A percentile compares a stretch with the other conserved stretches of the same genome.
Conservation (phyloP, 2,888 invertebrate species). For the Ligdia adustata region DNA sequence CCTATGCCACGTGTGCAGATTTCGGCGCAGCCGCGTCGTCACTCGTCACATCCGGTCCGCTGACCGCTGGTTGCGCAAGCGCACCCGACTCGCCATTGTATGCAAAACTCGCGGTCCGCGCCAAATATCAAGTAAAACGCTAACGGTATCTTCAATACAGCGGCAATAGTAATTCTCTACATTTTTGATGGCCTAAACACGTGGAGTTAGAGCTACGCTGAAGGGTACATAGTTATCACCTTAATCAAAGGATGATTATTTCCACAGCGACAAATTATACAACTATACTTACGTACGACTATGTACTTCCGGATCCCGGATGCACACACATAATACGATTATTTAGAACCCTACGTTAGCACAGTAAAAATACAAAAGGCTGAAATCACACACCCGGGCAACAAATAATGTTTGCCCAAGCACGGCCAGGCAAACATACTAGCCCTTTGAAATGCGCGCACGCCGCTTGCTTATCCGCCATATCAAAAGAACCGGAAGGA, state of each 20-base stretch:
- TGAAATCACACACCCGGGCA: constrained; percentile 61
- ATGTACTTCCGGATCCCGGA: constrained; percentile 48
- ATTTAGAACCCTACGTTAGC: constrained; percentile 50
- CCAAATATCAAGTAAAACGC: constrained; percentile 64
- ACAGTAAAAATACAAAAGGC: constrained; percentile 59
- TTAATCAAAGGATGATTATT: neutral
- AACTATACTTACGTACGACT: neutral
- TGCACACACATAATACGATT: constrained; percentile 62
- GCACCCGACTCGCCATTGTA: constrained; percentile 76
- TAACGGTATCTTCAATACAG: constrained; percentile 47
- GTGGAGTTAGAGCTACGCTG: neutral
- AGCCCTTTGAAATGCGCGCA: constrained; percentile 64
- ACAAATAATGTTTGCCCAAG: constrained; percentile 71
- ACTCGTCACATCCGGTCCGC: constrained; percentile 76
- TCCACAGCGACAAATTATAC: constrained; percentile 11
- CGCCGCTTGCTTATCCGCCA: constrained; percentile 61
- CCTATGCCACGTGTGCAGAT: constrained; percentile 59
- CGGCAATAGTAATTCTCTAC: neutral
- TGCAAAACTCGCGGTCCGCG: constrained; percentile 68
- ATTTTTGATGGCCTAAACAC: constrained; percentile 2
- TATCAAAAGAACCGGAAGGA: constrained; percentile 76
- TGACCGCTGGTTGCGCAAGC: constrained; percentile 74
- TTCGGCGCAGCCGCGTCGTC: constrained; percentile 55
- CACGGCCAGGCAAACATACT: constrained; percentile 59
- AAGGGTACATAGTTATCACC: no score